These are phyloP conservation scores for Guaruba guarouba DNA, from an alignment of 2,113 vertebrate genomes.

Conservation along the genomic window DNA sequence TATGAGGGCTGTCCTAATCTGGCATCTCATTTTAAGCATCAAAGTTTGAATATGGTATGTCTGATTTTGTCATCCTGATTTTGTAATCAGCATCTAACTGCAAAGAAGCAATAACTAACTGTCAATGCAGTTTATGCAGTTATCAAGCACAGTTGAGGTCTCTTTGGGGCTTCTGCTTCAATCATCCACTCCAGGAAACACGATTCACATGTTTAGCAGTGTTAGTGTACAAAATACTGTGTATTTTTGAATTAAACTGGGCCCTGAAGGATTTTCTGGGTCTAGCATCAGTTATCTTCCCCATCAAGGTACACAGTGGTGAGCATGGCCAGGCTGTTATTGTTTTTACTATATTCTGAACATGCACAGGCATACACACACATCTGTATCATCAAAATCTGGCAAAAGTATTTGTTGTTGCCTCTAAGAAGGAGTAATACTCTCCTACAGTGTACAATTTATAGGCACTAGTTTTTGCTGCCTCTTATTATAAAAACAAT, in stretches of 20 bases:
- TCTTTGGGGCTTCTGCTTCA: slow-evolving; percentile 2
- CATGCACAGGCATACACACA: neutral
- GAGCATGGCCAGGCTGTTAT: neutral
- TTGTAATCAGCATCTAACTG: neutral
- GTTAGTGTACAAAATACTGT: slow-evolving; percentile 1
- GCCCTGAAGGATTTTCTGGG: slow-evolving; percentile 17
- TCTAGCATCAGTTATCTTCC: slow-evolving; percentile 36
- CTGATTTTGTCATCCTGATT: neutral
- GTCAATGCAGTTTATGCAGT: neutral
- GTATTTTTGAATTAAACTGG: slow-evolving; percentile 22
- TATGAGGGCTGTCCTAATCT: neutral
- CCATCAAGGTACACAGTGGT: slow-evolving; percentile 23
- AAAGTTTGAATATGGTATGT: neutral
- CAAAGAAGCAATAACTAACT: slow-evolving; percentile 7
- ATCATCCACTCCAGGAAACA: neutral
- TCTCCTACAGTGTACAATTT: neutral
- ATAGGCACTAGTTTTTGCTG: slow-evolving; percentile 24
- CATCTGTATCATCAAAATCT: slow-evolving; percentile 43
- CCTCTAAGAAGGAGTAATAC: slow-evolving; percentile 28
- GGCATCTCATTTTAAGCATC: neutral
- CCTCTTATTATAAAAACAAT: slow-evolving; percentile 23
- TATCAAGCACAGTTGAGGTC: slow-evolving; percentile 1
- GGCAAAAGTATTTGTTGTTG: slow-evolving; percentile 25
- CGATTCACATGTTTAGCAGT: neutral
- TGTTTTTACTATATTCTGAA: slow-evolving; percentile 41